Evolutionary conservation across 2,888 invertebrate species (phyloP).

Genomic region (Leptopilina syphax): DNA sequence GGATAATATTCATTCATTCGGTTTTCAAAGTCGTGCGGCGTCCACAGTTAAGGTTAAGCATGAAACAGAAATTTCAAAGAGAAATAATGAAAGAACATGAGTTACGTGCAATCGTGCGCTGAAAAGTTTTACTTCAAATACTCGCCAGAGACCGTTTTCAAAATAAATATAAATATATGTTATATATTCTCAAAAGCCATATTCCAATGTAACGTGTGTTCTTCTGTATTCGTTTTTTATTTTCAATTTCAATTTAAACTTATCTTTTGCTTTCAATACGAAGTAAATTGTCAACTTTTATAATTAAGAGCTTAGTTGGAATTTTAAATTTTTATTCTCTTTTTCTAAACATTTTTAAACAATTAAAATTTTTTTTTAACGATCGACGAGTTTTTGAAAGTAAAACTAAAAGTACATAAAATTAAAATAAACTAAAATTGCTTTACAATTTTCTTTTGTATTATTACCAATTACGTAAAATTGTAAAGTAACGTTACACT

Average conservation of each 20-base stretch:
- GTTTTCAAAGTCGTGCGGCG: constrained; percentile 73
- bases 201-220: neutral
- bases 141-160: constrained; percentile 18
- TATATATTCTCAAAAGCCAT: neutral
- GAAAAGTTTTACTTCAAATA: constrained; percentile 11
- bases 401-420: no score
- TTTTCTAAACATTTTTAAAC: no score
- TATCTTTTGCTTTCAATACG: neutral
- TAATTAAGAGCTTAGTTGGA: neutral
- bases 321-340: neutral
- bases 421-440: no score
- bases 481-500: no score
- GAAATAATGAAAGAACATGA: constrained; percentile 74
- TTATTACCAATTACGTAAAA: no score
- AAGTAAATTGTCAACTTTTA: neutral
- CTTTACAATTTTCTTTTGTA: no score
- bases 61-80: constrained; percentile 77
- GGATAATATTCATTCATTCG: constrained; percentile 64
- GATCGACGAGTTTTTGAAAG: no score
- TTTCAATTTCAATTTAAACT: constrained; percentile 9
- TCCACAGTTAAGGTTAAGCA: constrained; percentile 76
- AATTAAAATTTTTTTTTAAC: no score
- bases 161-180: neutral
- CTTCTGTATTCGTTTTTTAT: neutral
- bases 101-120: constrained; percentile 60